Conservation (phyloP, 2,888 invertebrate genomes). For the Marasmarcha lunaedactyla region DNA sequence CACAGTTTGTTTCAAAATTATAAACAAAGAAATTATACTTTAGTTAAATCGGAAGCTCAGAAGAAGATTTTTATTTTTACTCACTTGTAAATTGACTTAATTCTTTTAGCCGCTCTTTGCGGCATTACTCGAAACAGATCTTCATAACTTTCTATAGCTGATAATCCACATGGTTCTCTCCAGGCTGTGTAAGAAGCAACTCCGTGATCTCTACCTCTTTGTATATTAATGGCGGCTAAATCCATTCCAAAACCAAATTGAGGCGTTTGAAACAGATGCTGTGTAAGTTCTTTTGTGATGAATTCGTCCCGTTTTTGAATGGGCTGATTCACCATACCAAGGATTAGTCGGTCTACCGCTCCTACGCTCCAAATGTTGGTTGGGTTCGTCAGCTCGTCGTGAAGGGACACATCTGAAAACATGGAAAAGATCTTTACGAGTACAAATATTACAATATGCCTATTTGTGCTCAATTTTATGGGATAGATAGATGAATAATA, state of each 20-base stretch:
- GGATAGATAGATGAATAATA: too few relatives aligned
- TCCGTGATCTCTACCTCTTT: constrained; percentile 88
- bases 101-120: constrained; percentile 70
- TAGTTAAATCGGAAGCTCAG: too few relatives aligned
- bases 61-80: not conserved
- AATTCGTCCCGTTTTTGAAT: constrained; percentile 85
- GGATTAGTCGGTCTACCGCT: constrained; percentile 81
- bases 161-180: constrained; percentile 83
- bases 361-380: constrained; percentile 82
- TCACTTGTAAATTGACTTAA: constrained; percentile 71
- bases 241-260: constrained; percentile 84
- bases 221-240: constrained; percentile 88
- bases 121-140: constrained; percentile 79
- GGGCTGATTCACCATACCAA: constrained; percentile 83
- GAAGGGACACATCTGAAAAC: constrained; percentile 80
- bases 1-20: not conserved
- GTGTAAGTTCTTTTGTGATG: constrained; percentile 83
- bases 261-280: constrained; percentile 83
- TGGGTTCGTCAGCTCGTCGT: constrained; percentile 79
- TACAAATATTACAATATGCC: too few relatives aligned
- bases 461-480: too few relatives aligned
- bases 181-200: constrained; percentile 83
- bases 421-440: not conserved
- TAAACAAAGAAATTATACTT: not conserved
- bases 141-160: constrained; percentile 74